A percentile compares a stretch with the other conserved stretches of the same genome.
Conservation (phyloP, 2,113 vertebrate species). For the Mastomys natalensis region DNA sequence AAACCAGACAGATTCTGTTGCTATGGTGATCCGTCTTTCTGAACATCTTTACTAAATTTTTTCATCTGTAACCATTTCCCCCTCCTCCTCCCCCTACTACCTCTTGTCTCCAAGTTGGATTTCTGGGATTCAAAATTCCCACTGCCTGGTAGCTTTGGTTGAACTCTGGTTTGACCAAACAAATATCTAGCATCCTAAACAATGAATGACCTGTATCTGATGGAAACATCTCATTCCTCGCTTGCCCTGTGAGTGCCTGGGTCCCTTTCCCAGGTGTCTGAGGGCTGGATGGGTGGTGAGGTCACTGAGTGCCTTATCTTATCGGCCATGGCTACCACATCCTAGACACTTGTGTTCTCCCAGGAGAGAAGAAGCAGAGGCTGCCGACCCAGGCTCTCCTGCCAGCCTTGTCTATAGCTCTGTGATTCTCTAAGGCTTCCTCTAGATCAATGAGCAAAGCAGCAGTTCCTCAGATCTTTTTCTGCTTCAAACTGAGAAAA, state of each 20-base stretch:
- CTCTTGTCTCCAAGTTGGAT: not conserved
- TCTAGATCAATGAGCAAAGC: not conserved
- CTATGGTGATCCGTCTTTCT: not conserved
- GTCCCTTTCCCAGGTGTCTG: conserved; percentile 33
- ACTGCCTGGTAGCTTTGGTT: conserved; percentile 59
- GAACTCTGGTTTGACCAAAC: conserved; percentile 70
- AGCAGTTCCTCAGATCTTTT: not conserved
- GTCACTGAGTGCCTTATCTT: conserved; percentile 49
- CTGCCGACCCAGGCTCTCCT: not conserved
- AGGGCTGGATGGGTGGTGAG: not conserved
- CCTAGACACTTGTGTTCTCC: conserved; percentile 69
- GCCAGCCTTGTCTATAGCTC: not conserved
- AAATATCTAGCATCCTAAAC: conserved; percentile 76
- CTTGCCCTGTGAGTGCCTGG: conserved; percentile 62
- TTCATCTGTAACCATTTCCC: not conserved
- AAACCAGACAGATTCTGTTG: not conserved
- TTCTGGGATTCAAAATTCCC: conserved; percentile 48
- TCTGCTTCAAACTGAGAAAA: not conserved
- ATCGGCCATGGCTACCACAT: conserved; percentile 60
- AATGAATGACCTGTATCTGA: conserved; percentile 72
- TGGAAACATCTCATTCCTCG: conserved; percentile 77
- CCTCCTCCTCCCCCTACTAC: not conserved
- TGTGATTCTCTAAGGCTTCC: not conserved
- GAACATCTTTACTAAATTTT: not conserved
- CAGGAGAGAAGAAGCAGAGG: conserved; percentile 54